Conservation (phyloP, 1,140 invertebrate genomes). For the Zaprionus nigranus region DNA sequence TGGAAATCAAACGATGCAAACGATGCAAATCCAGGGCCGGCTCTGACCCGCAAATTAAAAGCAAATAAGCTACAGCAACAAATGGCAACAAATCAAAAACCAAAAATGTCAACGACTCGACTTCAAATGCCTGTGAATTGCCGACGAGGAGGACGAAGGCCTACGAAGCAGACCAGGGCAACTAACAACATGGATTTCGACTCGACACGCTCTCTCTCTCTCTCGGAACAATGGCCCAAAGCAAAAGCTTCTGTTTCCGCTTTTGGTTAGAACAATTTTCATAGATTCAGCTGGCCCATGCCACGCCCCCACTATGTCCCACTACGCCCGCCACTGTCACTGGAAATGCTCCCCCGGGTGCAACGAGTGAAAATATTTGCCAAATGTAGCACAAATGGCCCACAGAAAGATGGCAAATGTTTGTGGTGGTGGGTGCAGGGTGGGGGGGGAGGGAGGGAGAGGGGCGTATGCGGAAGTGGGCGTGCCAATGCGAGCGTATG, state of each 20-base stretch:
- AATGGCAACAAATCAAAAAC: conserved; percentile 46
- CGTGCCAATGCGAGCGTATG: conserved; percentile 39
- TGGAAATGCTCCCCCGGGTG: conserved; percentile 23
- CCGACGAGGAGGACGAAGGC: conserved; percentile 10
- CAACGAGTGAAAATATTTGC: conserved; percentile 52
- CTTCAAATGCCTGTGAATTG: neutral
- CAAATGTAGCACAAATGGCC: conserved; percentile 42
- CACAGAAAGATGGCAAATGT: conserved; percentile 31
- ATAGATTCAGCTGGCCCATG: conserved; percentile 9
- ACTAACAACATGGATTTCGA: conserved; percentile 17
- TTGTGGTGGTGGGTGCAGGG: neutral
- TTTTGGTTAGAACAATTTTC: conserved; percentile 48
- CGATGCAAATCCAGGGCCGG: conserved; percentile 27
- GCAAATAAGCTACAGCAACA: conserved; percentile 56
- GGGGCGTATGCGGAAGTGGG: neutral
- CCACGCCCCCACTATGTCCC: neutral
- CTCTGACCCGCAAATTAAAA: conserved; percentile 61
- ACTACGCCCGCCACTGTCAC: conserved; percentile 20
- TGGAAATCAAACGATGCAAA: conserved; percentile 51
- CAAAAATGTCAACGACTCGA: conserved; percentile 9
- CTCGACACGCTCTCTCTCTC: conserved; percentile 18
- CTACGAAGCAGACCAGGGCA: conserved; percentile 18
- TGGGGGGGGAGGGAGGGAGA: neutral
- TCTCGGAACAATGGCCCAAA: conserved; percentile 40
- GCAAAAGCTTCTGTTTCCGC: conserved; percentile 50